These are phyloP conservation scores for Hirtodrosophila trivittata DNA, from an alignment of 2,888 invertebrate species.

Conservation along the genomic window DNA sequence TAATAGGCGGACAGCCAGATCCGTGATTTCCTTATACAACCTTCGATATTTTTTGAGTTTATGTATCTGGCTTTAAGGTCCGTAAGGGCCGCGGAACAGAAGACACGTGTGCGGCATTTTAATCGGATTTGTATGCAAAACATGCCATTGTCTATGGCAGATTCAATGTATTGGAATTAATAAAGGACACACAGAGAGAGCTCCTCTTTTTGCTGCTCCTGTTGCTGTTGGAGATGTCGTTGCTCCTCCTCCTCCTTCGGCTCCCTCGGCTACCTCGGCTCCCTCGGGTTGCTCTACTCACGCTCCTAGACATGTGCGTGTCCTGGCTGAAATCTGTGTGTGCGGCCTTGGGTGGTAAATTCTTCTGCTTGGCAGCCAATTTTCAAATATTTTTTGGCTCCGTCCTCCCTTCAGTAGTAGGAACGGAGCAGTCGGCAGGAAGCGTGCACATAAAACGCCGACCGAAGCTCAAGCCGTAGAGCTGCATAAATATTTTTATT, in stretches of 20 bases:
- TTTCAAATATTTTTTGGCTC: slow-evolving; percentile 46
- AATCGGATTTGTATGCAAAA: slow-evolving; percentile 68
- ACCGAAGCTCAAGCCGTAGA: slow-evolving; percentile 36
- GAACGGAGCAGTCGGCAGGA: slow-evolving; percentile 25
- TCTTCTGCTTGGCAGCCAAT: slow-evolving; percentile 54
- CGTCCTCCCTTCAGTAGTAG: slow-evolving; percentile 59
- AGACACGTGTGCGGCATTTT: slow-evolving; percentile 51
- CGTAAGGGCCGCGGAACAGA: slow-evolving; percentile 5
- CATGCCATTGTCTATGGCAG: slow-evolving; percentile 65
- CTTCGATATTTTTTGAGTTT: slow-evolving; percentile 3
- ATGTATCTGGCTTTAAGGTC: slow-evolving; percentile 33
- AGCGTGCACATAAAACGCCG: slow-evolving; percentile 53
- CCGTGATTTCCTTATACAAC: too few species aligned
- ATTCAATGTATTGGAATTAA: slow-evolving; percentile 77
- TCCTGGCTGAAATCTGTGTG: slow-evolving; percentile 45
- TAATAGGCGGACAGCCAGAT: too few species aligned
- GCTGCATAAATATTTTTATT: slow-evolving; percentile 66
- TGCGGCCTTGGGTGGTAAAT: slow-evolving; percentile 53
- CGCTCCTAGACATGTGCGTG: slow-evolving; percentile 15
- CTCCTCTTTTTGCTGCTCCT: slow-evolving; percentile 8
- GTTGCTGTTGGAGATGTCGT: too few species aligned
- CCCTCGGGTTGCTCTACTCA: not conserved
- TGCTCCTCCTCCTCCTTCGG: too few species aligned
- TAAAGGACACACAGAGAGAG: slow-evolving; percentile 41
- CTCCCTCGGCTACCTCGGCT: too few species aligned